Conservation (phyloP, 2,113 vertebrate genomes). For the Murina feae region DNA sequence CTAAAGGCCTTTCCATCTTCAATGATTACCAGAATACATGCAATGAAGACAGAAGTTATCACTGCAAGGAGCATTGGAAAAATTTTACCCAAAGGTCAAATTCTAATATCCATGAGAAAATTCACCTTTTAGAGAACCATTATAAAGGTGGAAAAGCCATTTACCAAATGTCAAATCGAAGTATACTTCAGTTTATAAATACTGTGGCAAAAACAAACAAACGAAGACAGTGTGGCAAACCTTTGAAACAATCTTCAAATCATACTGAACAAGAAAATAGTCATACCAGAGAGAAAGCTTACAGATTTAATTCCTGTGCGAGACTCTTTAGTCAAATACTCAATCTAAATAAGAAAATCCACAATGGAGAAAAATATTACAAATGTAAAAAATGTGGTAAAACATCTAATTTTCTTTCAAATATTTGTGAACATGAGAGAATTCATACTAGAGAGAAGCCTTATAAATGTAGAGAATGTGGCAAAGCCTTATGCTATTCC, state of each 20-base stretch:
- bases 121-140: neutral
- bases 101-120: neutral
- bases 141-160: neutral
- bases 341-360: neutral
- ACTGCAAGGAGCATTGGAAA: neutral
- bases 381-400: neutral
- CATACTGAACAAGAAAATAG: neutral
- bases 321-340: neutral
- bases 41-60: neutral
- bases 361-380: neutral
- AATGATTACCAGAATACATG: neutral
- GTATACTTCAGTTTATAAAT: neutral
- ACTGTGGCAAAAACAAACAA: neutral
- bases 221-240: neutral
- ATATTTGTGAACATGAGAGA: neutral
- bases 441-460: too few relatives aligned
- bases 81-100: neutral
- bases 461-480: too few relatives aligned
- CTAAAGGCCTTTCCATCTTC: neutral
- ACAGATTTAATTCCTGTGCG: neutral
- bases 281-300: neutral
- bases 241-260: neutral
- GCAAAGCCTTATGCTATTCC: too few relatives aligned
- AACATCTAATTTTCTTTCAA: neutral
- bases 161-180: neutral